Conservation (phyloP, 2,797 vertebrate genomes). For the Crenichthys baileyi region DNA sequence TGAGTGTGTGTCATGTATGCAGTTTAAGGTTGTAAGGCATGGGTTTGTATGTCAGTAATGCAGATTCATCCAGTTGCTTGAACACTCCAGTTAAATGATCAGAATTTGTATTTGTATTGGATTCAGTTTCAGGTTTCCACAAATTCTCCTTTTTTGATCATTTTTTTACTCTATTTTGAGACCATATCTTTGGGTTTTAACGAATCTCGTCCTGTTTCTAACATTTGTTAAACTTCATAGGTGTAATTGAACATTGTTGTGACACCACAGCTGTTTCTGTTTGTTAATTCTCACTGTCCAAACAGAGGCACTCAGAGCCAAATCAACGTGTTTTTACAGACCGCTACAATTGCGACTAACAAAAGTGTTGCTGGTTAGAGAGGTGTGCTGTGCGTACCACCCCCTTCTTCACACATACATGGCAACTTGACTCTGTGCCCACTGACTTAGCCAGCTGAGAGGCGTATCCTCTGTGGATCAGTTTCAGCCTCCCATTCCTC, state of each 20-base stretch:
- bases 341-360: background rate
- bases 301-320: background rate
- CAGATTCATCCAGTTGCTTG: background rate
- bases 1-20: background rate
- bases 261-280: background rate
- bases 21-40: background rate
- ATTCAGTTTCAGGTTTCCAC: background rate
- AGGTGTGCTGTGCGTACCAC: background rate
- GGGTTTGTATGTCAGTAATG: background rate
- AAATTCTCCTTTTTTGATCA: background rate
- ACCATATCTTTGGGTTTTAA: background rate
- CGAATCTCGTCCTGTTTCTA: background rate
- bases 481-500: background rate
- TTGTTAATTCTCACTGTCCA: background rate
- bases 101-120: background rate
- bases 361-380: background rate
- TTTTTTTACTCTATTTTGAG: background rate
- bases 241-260: background rate
- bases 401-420: constrained; percentile 8
- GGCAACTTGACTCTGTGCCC: constrained; percentile 4
- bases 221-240: background rate
- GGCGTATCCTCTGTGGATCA: background rate
- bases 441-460: background rate
- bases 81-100: background rate
- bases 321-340: background rate